Conservation (phyloP, 2,888 invertebrate species). For the Melinaea marsaeus region DNA sequence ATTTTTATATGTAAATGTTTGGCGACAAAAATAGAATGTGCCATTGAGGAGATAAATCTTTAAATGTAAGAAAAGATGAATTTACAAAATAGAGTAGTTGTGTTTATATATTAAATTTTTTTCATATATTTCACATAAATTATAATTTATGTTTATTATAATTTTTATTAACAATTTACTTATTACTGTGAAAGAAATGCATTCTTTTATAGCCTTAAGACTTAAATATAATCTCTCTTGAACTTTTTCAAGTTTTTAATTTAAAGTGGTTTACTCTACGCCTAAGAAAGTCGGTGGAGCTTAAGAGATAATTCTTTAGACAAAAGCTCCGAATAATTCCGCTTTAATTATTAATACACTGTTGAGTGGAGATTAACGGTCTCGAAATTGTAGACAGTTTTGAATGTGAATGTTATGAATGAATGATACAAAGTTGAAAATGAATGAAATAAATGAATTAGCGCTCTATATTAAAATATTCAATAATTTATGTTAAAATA, state of each 20-base stretch:
- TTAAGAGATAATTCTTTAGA: constrained; percentile 54
- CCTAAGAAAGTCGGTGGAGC: constrained; percentile 28
- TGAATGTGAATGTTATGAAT: too few relatives aligned
- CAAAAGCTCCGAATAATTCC: constrained; percentile 56
- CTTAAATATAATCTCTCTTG: constrained; percentile 4
- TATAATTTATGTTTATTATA: too few relatives aligned
- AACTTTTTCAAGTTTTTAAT: constrained; percentile 33
- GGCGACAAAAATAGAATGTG: neutral
- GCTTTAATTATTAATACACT: constrained; percentile 68
- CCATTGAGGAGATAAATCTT: neutral
- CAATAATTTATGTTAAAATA: too few relatives aligned
- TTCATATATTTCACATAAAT: too few relatives aligned
- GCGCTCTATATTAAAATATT: too few relatives aligned
- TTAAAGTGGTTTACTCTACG: constrained; percentile 5
- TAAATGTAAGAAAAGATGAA: too few relatives aligned
- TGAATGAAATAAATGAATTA: too few relatives aligned
- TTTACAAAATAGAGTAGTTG: too few relatives aligned
- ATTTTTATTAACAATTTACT: too few relatives aligned
- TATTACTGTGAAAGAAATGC: neutral
- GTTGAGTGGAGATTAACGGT: constrained; percentile 55
- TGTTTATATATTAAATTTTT: too few relatives aligned
- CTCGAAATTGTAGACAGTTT: too few relatives aligned
- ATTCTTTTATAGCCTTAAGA: neutral
- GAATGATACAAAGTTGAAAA: too few relatives aligned
- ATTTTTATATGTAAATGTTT: constrained; percentile 3